Percentiles rank a stretch among this genome's conserved stretches.
phyloP scores from a whole-genome alignment of 2,888 invertebrate species.

The Heliconius hortense region DNA sequence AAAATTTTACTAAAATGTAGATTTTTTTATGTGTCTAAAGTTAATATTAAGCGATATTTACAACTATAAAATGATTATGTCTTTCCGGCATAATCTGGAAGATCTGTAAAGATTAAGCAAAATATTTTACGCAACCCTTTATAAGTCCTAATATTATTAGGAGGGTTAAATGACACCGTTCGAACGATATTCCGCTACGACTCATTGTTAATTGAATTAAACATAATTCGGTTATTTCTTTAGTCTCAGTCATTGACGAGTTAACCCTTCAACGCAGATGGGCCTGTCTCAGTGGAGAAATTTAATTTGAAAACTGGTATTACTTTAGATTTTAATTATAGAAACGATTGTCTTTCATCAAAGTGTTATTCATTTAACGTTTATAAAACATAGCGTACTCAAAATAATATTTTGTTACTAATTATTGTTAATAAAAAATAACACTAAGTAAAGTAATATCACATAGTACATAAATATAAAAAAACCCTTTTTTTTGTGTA shows the following conservation, averaged over 20 bases:
- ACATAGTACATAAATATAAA: no score
- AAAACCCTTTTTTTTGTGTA: no score
- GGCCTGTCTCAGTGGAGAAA: conserved; percentile 50
- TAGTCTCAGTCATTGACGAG: conserved; percentile 55
- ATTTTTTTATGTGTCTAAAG: background rate
- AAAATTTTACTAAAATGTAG: background rate
- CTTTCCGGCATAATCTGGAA: background rate
- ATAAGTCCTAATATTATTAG: conserved; percentile 45
- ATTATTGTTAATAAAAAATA: no score
- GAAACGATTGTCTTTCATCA: conserved; percentile 28
- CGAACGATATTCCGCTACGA: conserved; percentile 66
- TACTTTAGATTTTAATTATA: conserved; percentile 49
- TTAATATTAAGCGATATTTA: background rate
- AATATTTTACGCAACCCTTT: conserved; percentile 30
- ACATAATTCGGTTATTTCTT: conserved; percentile 66
- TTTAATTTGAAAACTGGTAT: conserved; percentile 51
- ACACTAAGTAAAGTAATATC: no score
- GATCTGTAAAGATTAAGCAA: conserved; percentile 8
- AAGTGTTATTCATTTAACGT: conserved; percentile 1
- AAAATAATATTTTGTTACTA: no score
- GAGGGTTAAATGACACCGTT: conserved; percentile 70
- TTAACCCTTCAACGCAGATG: conserved; percentile 70
- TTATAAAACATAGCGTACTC: no score
- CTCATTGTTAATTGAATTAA: conserved; percentile 70
- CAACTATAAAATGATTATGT: background rate